Evolutionary conservation across 2,888 invertebrate genomes (phyloP).

Genomic region (Nomada lathburiana): DNA sequence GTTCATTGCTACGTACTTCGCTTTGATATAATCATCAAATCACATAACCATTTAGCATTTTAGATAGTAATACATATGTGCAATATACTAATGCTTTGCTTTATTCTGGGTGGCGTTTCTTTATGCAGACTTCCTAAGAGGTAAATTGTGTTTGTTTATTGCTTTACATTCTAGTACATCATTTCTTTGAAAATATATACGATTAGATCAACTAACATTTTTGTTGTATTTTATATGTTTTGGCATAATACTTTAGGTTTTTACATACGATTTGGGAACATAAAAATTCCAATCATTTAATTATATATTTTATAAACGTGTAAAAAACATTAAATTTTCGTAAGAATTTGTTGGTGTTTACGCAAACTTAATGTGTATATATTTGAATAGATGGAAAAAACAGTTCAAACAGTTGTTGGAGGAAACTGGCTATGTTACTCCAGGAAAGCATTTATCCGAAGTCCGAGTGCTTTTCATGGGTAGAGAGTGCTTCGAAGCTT

Average conservation of each 20-base stretch:
- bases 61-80: slow-evolving; percentile 54
- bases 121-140: slow-evolving; percentile 86
- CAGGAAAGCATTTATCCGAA: slow-evolving; percentile 96
- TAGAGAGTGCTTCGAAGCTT: slow-evolving; percentile 96
- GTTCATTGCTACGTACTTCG: slow-evolving; percentile 22
- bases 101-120: slow-evolving; percentile 83
- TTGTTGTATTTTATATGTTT: slow-evolving; percentile 16
- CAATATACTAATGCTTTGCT: slow-evolving; percentile 81
- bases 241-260: slow-evolving; percentile 12
- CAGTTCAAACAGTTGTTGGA: slow-evolving; percentile 97
- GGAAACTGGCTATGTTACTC: slow-evolving; percentile 97
- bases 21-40: slow-evolving; percentile 45
- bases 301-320: not conserved
- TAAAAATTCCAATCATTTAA: not conserved
- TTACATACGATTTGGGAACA: slow-evolving; percentile 5
- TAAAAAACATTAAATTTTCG: not conserved
- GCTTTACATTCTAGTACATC: slow-evolving; percentile 44
- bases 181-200: slow-evolving; percentile 6
- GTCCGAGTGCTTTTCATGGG: slow-evolving; percentile 97
- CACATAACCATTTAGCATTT: slow-evolving; percentile 35
- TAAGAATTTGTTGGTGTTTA: slow-evolving; percentile 3
- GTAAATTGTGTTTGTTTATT: slow-evolving; percentile 79
- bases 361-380: slow-evolving; percentile 7
- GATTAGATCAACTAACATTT: slow-evolving; percentile 50
- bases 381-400: slow-evolving; percentile 91